Evolutionary conservation across 2,113 vertebrate genomes (phyloP), one percentile per base, ranked within the genome.

Genomic region (Chaetodon trifascialis): DNA sequence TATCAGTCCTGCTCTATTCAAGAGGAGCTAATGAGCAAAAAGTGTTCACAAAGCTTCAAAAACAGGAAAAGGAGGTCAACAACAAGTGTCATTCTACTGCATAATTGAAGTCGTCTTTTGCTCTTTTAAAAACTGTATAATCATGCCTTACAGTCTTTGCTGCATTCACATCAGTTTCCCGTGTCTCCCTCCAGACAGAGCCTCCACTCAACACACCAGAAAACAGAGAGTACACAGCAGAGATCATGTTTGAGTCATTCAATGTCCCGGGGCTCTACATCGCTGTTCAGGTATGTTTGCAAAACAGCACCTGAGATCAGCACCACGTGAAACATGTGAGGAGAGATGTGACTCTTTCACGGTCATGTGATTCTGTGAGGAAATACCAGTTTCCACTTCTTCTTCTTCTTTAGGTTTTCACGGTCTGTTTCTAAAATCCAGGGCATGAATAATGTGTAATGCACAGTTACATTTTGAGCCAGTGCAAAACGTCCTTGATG

Each of bases 231-330:
- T 99, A 99, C 94, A 99, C 98, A 56, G 98, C 98, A 75, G 98
- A 99, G 95, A 99, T 99, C 93, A 99, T 99, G 98, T 99, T 99
- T 1, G 98, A 99, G 93, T 99, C 98, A 15, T 99, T 99, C 94
- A 99, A 99, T 5, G 97, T 99, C 80, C 98, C 98, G 9, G 98
- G 98, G n/a, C 96, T 99, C 90, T 99, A 99, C 94, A 99, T 99
- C 65, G 98, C 97, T 82, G 98, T 99, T 80, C 98, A 99, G 98
- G 98, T 99, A 90, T 86, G 74, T 78, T 73, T 36, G 47, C 4
- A 4, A 74, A 44, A 73, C 63, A 10, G 7, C 67, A 3, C 36
- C 38, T 19, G 15, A 64, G 63, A 25, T 25, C 0, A 34, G 21
- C 54, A 30, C 60, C 11, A 23, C 11, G 21, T 1, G 23, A 36